Evolutionary conservation across 2,797 vertebrate species (phyloP).

Genomic region (Philypnodon macrostomus): DNA sequence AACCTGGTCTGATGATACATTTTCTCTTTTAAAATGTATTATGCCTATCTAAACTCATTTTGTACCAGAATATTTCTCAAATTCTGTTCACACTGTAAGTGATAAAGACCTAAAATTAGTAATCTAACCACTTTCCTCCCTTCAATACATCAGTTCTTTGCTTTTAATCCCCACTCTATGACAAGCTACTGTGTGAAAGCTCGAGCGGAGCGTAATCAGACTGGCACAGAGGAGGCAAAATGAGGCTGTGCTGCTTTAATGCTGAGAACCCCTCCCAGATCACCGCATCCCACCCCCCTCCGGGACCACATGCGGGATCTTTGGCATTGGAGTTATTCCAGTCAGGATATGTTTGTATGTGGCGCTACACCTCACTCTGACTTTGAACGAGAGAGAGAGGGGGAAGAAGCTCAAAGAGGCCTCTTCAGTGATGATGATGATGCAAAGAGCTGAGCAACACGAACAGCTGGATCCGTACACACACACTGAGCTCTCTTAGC

Average conservation of each 20-base stretch:
- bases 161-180: slow-evolving; percentile 13
- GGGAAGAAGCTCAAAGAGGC: not conserved
- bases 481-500: too few relatives aligned
- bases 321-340: slow-evolving; percentile 26
- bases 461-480: slow-evolving; percentile 19
- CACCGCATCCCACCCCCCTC: not conserved
- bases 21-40: too few relatives aligned
- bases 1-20: too few relatives aligned
- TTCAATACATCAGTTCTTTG: not conserved
- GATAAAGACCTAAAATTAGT: too few relatives aligned
- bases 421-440: slow-evolving; percentile 1
- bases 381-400: slow-evolving; percentile 2
- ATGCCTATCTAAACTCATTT: too few relatives aligned
- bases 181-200: slow-evolving; percentile 21
- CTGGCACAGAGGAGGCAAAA: slow-evolving; percentile 25
- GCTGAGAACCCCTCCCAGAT: slow-evolving; percentile 12
- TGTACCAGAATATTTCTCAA: too few relatives aligned
- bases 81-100: too few relatives aligned
- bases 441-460: slow-evolving; percentile 12
- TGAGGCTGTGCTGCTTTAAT: slow-evolving; percentile 47
- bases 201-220: slow-evolving; percentile 56
- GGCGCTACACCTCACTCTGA: slow-evolving; percentile 18
- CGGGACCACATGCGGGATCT: slow-evolving; percentile 30
- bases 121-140: not conserved
- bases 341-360: slow-evolving; percentile 14